phyloP scores from a whole-genome alignment of 2,888 invertebrate species.

The Netelia fuscicornis region DNA sequence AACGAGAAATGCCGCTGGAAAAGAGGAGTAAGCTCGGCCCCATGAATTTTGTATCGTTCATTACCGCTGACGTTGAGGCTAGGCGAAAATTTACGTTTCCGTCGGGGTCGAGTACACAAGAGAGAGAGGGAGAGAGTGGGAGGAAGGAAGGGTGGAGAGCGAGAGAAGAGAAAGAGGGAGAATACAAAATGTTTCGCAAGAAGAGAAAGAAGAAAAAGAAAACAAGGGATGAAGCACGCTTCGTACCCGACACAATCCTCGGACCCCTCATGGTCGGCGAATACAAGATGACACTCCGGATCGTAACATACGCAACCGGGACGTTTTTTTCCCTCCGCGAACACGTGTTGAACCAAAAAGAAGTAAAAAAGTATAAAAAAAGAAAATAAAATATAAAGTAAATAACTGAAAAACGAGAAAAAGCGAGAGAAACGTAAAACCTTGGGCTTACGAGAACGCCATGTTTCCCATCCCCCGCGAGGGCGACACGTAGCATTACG shows the following conservation, averaged over 20 bases:
- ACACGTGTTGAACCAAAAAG: conserved; percentile 20
- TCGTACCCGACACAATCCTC: background rate
- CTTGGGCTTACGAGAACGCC: conserved; percentile 18
- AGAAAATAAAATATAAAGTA: background rate
- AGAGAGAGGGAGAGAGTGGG: conserved; percentile 5
- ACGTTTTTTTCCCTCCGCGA: conserved; percentile 19
- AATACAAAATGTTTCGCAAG: conserved; percentile 32
- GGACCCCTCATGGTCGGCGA: conserved; percentile 42
- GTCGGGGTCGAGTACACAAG: conserved; percentile 40
- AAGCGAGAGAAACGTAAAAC: background rate
- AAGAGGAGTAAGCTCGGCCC: conserved; percentile 32
- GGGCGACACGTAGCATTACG: conserved; percentile 57
- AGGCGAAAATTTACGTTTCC: conserved; percentile 23
- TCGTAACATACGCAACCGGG: conserved; percentile 7
- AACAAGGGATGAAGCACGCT: conserved; percentile 26
- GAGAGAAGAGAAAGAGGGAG: conserved; percentile 1
- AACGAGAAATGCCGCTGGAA: background rate
- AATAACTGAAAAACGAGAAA: background rate
- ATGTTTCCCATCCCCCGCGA: conserved; percentile 15
- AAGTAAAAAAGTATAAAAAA: background rate
- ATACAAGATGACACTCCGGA: conserved; percentile 31
- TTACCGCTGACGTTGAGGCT: background rate
- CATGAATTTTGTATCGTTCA: conserved; percentile 16
- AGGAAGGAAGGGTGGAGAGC: conserved; percentile 12
- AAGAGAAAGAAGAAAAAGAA: background rate